Conservation (phyloP, 1,140 invertebrate genomes). For the Himalopsyche phryganea region DNA sequence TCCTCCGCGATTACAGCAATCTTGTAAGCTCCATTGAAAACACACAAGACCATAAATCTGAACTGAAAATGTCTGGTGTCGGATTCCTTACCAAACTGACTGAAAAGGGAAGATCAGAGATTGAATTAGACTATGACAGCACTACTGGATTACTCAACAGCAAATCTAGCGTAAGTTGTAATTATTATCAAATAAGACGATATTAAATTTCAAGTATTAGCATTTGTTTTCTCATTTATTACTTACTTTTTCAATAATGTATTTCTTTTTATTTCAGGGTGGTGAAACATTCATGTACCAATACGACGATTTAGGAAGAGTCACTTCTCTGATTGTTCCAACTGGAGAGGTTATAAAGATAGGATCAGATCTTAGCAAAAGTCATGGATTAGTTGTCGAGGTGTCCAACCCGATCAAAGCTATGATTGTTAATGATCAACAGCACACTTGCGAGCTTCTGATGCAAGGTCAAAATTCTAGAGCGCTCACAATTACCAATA, state of each 20-base stretch:
- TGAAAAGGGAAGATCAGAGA: slow-evolving; percentile 76
- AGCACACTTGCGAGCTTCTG: slow-evolving; percentile 50
- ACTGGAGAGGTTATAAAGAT: slow-evolving; percentile 85
- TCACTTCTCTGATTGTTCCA: slow-evolving; percentile 79
- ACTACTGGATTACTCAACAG: slow-evolving; percentile 76
- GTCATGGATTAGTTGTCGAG: slow-evolving; percentile 71
- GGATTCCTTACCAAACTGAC: slow-evolving; percentile 80
- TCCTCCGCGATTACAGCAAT: slow-evolving; percentile 86
- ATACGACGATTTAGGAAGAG: slow-evolving; percentile 82
- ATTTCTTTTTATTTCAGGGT: slow-evolving; percentile 54
- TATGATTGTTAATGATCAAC: slow-evolving; percentile 55
- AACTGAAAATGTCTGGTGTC: slow-evolving; percentile 82
- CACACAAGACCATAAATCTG: slow-evolving; percentile 87
- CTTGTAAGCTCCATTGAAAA: slow-evolving; percentile 90
- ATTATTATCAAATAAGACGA: too few relatives aligned
- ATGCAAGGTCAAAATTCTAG: slow-evolving; percentile 56
- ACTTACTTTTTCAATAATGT: not conserved
- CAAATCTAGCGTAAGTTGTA: slow-evolving; percentile 64
- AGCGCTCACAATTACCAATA: slow-evolving; percentile 57
- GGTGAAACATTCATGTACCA: slow-evolving; percentile 86
- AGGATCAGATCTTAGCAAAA: slow-evolving; percentile 67
- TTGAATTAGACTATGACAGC: slow-evolving; percentile 81
- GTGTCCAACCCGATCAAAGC: slow-evolving; percentile 48
- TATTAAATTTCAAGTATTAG: too few relatives aligned
- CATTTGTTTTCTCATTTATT: too few relatives aligned